These are phyloP conservation scores for Sapayoa aenigma DNA, from an alignment of 2,113 vertebrate genomes.

Conservation along the genomic window DNA sequence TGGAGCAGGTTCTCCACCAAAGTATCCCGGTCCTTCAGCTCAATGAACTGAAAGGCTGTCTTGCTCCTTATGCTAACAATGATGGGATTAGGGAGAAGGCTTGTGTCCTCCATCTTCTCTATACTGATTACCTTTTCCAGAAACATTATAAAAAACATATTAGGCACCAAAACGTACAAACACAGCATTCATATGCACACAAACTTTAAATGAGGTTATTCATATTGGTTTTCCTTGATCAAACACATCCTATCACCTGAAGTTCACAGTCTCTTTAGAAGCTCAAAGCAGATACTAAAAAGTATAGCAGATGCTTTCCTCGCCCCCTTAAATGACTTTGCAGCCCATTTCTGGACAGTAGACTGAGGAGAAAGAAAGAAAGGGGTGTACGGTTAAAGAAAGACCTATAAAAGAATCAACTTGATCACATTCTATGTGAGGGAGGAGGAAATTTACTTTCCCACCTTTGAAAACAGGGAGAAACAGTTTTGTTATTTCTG, in stretches of 20 bases:
- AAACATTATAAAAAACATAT: neutral
- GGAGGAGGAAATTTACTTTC: neutral
- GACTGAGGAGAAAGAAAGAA: neutral
- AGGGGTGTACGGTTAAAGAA: neutral
- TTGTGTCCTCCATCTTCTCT: slow-evolving; percentile 93
- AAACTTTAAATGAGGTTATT: neutral
- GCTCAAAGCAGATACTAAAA: neutral
- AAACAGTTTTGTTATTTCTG: neutral
- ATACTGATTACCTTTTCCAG: slow-evolving; percentile 85
- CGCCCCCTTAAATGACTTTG: neutral
- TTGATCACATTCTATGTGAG: neutral
- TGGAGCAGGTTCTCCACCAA: slow-evolving; percentile 82
- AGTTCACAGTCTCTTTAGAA: neutral
- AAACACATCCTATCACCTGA: neutral
- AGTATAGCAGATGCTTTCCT: neutral
- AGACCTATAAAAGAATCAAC: neutral
- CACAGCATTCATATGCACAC: neutral
- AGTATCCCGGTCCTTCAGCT: slow-evolving; percentile 82
- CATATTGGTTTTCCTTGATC: neutral
- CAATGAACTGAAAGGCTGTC: slow-evolving; percentile 94
- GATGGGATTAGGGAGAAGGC: slow-evolving; percentile 87
- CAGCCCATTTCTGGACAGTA: neutral
- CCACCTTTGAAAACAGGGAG: neutral
- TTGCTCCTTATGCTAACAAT: slow-evolving; percentile 89
- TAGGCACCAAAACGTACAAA: neutral